phyloP scores from a whole-genome alignment of 1,140 invertebrate genomes.

The Pseudobourletiella spinata region DNA sequence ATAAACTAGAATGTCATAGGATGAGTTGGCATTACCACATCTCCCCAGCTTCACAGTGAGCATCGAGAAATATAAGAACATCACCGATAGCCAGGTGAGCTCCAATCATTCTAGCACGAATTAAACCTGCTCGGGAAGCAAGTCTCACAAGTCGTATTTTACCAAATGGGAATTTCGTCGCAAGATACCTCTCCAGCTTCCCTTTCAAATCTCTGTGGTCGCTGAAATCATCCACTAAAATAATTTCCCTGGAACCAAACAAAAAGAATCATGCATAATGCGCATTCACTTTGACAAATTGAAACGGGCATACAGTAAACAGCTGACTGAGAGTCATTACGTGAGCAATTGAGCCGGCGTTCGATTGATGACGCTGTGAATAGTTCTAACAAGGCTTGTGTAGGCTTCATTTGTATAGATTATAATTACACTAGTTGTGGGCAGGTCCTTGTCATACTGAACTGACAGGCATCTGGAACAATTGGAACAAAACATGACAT shows the following conservation, averaged over 20 bases:
- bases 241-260: slow-evolving; percentile 56
- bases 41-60: slow-evolving; percentile 82
- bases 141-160: slow-evolving; percentile 64
- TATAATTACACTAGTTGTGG: slow-evolving; percentile 59
- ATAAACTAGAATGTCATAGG: too few relatives aligned
- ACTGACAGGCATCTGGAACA: slow-evolving; percentile 47
- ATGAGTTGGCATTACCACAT: too few relatives aligned
- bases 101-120: slow-evolving; percentile 70
- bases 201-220: slow-evolving; percentile 65
- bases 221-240: slow-evolving; percentile 81
- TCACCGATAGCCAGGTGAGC: slow-evolving; percentile 67
- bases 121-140: slow-evolving; percentile 64
- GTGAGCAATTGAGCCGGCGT: slow-evolving; percentile 53
- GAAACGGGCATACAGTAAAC: not conserved
- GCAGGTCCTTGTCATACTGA: slow-evolving; percentile 48
- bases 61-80: slow-evolving; percentile 85
- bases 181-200: slow-evolving; percentile 66
- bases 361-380: slow-evolving; percentile 77
- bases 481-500: too few relatives aligned
- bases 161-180: slow-evolving; percentile 54
- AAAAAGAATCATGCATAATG: too few relatives aligned
- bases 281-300: not conserved
- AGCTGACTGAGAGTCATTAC: not conserved
- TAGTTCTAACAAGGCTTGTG: slow-evolving; percentile 64
- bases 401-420: slow-evolving; percentile 87